Conservation (phyloP, 2,113 vertebrate species). For the Paradoxurus hermaphroditus region DNA sequence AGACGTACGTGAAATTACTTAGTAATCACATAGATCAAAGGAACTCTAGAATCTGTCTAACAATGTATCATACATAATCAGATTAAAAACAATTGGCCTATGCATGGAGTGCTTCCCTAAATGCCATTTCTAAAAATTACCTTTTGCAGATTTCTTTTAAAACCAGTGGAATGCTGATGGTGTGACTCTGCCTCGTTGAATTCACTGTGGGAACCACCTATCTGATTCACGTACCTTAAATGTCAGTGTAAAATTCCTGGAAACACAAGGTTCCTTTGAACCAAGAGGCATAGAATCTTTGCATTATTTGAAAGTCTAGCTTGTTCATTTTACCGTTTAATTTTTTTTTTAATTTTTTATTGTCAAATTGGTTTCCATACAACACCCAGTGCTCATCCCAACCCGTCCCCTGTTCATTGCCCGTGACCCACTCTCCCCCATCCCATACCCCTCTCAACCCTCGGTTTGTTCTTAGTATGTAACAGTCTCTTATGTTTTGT, state of each 20-base stretch:
- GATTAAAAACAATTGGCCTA: neutral
- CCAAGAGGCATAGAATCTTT: neutral
- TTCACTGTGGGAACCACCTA: neutral
- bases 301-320: neutral
- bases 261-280: constrained; percentile 11
- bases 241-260: neutral
- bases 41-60: neutral
- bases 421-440: too few species aligned
- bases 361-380: too few species aligned
- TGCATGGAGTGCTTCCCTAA: neutral
- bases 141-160: neutral
- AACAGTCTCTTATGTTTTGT: too few species aligned
- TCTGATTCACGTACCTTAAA: neutral
- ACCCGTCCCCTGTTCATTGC: too few species aligned
- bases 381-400: too few species aligned
- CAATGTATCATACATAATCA: neutral
- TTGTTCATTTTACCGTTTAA: constrained; percentile 7
- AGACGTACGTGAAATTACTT: neutral
- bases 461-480: too few species aligned
- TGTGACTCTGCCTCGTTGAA: neutral
- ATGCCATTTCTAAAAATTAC: constrained; percentile 30
- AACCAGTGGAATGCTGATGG: neutral
- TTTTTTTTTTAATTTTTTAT: too few species aligned
- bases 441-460: too few species aligned
- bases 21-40: neutral